These are phyloP conservation scores for Plagodis pulveraria DNA, from an alignment of 2,888 invertebrate genomes.

Conservation along the genomic window DNA sequence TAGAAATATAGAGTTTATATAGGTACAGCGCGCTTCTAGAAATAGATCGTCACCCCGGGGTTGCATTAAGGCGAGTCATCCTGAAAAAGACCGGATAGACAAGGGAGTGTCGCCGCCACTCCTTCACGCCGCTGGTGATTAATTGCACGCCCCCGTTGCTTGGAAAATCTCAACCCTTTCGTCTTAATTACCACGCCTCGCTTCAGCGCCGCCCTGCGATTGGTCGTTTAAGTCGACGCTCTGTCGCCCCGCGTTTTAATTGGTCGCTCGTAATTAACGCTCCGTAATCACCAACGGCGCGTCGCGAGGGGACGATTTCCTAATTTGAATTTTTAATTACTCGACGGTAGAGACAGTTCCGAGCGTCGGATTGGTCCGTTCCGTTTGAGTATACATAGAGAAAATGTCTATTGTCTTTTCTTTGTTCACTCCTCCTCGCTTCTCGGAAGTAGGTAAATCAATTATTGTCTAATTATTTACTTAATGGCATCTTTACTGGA, in stretches of 20 bases:
- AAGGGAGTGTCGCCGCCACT: constrained; percentile 57
- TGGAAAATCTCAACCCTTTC: constrained; percentile 83
- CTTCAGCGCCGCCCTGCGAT: constrained; percentile 71
- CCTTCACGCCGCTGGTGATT: constrained; percentile 61
- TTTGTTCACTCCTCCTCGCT: constrained; percentile 30
- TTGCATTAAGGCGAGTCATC: constrained; percentile 37
- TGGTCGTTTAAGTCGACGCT: constrained; percentile 61
- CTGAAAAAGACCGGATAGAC: constrained; percentile 48
- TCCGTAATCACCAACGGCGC: constrained; percentile 76
- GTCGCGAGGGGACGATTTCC: constrained; percentile 69
- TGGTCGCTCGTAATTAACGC: constrained; percentile 81
- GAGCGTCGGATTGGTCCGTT: constrained; percentile 67
- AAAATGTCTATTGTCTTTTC: constrained; percentile 70
- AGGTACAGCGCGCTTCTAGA: constrained; percentile 1
- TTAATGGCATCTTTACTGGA: no score
- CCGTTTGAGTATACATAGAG: constrained; percentile 60
- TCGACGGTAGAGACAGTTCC: constrained; percentile 41
- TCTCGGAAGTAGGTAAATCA: no score
- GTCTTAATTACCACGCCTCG: constrained; percentile 83
- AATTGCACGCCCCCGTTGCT: constrained; percentile 70
- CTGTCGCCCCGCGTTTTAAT: constrained; percentile 76
- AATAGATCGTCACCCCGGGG: constrained; percentile 27
- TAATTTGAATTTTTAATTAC: constrained; percentile 85
- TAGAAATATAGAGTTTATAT: no score
- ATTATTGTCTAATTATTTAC: no score